Evolutionary conservation across 2,888 invertebrate genomes (phyloP).

Genomic region (Ctenicera cuprea): DNA sequence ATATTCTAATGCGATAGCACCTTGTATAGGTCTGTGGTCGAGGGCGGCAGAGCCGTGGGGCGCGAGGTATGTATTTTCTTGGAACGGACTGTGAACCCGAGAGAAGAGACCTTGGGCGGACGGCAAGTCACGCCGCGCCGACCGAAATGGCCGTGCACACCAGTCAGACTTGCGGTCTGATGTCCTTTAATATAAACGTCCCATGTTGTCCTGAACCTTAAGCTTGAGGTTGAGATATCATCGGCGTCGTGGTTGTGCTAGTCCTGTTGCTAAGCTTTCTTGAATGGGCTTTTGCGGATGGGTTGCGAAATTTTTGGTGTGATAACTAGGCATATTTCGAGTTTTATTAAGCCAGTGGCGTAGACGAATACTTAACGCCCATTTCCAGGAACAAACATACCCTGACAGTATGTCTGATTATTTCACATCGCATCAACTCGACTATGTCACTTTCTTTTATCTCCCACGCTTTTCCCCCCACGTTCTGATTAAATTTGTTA

Average conservation of each 20-base stretch:
- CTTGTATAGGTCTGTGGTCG: constrained; percentile 39
- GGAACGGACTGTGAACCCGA: constrained; percentile 50
- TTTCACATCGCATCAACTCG: too few species aligned
- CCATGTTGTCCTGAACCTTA: constrained; percentile 35
- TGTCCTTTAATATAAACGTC: constrained; percentile 38
- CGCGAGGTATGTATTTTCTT: constrained; percentile 45
- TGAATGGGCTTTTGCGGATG: not conserved
- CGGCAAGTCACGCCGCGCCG: constrained; percentile 51
- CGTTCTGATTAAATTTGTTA: too few species aligned
- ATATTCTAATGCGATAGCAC: constrained; percentile 48
- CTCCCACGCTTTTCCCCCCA: too few species aligned
- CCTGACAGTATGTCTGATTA: too few species aligned
- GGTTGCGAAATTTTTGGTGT: not conserved
- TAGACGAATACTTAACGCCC: too few species aligned
- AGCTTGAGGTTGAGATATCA: not conserved
- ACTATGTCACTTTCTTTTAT: too few species aligned
- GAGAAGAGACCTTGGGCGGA: constrained; percentile 48
- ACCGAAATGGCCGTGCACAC: constrained; percentile 41
- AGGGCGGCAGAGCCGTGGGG: constrained; percentile 47
- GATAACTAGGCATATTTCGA: too few species aligned
- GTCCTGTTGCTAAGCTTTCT: constrained; percentile 18
- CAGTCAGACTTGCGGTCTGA: constrained; percentile 35
- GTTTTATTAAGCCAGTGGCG: too few species aligned
- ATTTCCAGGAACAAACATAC: too few species aligned
- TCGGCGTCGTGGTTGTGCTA: constrained; percentile 19